phyloP scores from a whole-genome alignment of 2,797 vertebrate species.

The Cuculus canorus region DNA sequence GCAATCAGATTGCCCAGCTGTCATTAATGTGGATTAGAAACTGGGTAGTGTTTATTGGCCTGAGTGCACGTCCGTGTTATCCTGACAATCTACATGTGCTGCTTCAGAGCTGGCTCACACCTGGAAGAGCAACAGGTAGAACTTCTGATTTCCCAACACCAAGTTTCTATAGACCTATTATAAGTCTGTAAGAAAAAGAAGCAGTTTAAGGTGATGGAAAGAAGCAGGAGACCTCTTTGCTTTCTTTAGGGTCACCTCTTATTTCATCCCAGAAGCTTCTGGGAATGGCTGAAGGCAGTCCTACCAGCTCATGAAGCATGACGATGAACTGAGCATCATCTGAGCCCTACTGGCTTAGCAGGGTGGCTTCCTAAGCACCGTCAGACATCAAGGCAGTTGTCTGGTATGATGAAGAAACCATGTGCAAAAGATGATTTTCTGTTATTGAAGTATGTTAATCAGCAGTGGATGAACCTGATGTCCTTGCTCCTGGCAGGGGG shows the following conservation, averaged over 20 bases:
- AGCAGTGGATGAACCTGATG: neutral
- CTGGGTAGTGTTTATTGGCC: neutral
- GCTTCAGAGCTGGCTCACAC: neutral
- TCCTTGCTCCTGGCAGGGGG: no score
- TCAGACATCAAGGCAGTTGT: neutral
- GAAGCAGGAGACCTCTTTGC: neutral
- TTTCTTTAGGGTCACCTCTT: neutral
- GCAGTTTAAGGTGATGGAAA: neutral
- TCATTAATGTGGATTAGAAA: neutral
- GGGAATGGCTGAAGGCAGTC: neutral
- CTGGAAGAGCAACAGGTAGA: neutral
- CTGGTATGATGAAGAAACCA: neutral
- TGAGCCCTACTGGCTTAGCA: neutral
- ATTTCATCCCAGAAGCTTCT: neutral
- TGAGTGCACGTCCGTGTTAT: neutral
- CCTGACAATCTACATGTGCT: neutral
- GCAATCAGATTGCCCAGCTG: neutral
- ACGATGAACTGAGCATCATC: neutral
- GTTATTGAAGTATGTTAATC: neutral
- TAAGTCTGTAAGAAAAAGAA: neutral
- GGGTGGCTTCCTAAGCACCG: no score
- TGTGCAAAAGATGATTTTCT: neutral
- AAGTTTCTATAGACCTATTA: neutral
- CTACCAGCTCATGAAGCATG: neutral
- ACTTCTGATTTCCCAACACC: neutral